A percentile compares a stretch with the other conserved stretches of the same genome.
Conservation (phyloP, 1,140 invertebrate genomes). For the Drosophila subpulchrella region DNA sequence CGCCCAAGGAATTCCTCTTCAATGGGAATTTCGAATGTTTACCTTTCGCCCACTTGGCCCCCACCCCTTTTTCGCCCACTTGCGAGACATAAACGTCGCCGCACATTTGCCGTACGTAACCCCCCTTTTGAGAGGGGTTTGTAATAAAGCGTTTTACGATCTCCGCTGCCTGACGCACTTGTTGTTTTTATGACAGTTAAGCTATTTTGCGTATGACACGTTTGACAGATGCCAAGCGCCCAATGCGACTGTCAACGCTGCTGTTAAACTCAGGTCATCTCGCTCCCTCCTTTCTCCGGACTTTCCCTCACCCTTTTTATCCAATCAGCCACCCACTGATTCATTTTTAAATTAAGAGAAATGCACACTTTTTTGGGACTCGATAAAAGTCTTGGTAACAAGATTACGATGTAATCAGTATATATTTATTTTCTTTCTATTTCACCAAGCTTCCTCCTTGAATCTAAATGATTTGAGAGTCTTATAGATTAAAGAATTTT, state of each 20-base stretch:
- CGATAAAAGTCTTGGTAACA: not conserved
- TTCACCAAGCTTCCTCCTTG: too few species aligned
- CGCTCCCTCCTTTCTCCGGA: not conserved
- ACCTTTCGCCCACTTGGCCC: conserved; percentile 9
- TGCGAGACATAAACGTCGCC: conserved; percentile 64
- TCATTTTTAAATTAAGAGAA: not conserved
- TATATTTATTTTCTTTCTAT: too few species aligned
- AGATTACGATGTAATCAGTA: not conserved
- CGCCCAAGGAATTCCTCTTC: conserved; percentile 29
- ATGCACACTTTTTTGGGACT: not conserved
- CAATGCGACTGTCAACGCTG: conserved; percentile 63
- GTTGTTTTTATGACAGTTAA: conserved; percentile 80
- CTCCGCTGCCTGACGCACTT: conserved; percentile 45
- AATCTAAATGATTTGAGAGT: too few species aligned
- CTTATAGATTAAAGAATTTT: too few species aligned
- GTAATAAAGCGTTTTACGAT: conserved; percentile 78
- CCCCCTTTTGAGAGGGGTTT: conserved; percentile 17
- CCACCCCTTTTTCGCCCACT: conserved; percentile 25
- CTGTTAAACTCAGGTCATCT: conserved; percentile 58
- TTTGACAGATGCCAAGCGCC: conserved; percentile 74
- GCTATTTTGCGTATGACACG: conserved; percentile 82
- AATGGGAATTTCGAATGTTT: conserved; percentile 38
- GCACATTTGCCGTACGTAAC: conserved; percentile 56
- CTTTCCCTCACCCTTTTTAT: not conserved
- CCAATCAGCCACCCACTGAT: conserved; percentile 2